A percentile compares a stretch with the other conserved stretches of the same genome.
Conservation (phyloP, 2,888 invertebrate species). For the Danaus chrysippus region DNA sequence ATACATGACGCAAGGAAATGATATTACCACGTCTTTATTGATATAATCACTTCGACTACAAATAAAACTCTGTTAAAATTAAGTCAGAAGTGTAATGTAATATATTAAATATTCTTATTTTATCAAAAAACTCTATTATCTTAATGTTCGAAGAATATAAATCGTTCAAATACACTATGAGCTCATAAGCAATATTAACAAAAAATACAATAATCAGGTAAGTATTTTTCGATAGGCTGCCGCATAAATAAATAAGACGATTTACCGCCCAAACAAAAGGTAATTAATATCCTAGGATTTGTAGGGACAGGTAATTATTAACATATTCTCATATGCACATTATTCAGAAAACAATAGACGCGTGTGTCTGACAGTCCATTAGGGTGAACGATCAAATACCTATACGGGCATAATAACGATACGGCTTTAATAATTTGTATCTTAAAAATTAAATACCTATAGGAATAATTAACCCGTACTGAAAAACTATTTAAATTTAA, state of each 20-base stretch:
- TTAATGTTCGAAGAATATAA: too few species aligned
- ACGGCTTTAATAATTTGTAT: slow-evolving; percentile 4
- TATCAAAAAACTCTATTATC: too few species aligned
- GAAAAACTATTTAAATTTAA: neutral
- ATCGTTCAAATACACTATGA: too few species aligned
- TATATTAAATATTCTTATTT: too few species aligned
- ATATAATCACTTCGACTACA: too few species aligned
- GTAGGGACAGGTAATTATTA: slow-evolving; percentile 63
- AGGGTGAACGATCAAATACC: slow-evolving; percentile 37
- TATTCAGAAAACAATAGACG: slow-evolving; percentile 58
- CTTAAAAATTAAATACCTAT: neutral
- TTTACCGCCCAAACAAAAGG: slow-evolving; percentile 8
- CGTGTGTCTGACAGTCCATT: slow-evolving; percentile 69
- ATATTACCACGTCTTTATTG: too few species aligned
- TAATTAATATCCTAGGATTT: slow-evolving; percentile 47
- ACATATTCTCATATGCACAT: slow-evolving; percentile 26
- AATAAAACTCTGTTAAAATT: too few species aligned
- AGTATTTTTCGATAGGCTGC: neutral
- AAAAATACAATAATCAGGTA: too few species aligned
- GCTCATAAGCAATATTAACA: too few species aligned
- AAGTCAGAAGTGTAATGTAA: too few species aligned
- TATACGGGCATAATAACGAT: slow-evolving; percentile 29
- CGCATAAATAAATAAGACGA: slow-evolving; percentile 4
- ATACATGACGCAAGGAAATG: too few species aligned
- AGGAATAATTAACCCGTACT: neutral